These are phyloP conservation scores for Cardiocondyla obscurior DNA, from an alignment of 1,140 invertebrate genomes.

Conservation along the genomic window DNA sequence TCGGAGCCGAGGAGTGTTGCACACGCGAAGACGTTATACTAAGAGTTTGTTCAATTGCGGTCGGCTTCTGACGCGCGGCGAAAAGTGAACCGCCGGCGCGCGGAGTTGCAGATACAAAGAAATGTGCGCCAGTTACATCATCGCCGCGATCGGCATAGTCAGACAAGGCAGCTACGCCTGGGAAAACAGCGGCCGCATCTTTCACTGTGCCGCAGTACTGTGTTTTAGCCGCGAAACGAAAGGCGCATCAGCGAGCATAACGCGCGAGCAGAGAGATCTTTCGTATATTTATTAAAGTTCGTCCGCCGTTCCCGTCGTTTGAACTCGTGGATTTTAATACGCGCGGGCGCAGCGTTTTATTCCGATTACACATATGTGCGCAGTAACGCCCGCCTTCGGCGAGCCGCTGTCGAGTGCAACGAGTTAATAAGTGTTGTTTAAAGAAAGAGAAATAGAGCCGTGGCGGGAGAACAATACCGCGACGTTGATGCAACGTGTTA, in stretches of 20 bases:
- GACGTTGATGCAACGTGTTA: not conserved
- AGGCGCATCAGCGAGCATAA: not conserved
- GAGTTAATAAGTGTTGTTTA: not conserved
- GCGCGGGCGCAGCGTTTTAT: not conserved
- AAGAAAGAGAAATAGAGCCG: not conserved
- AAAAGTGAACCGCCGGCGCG: constrained; percentile 41
- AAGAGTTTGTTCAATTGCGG: not conserved
- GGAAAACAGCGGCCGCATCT: not conserved
- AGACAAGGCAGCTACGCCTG: not conserved
- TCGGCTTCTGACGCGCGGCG: constrained; percentile 6
- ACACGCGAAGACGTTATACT: not conserved
- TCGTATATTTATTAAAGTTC: not conserved
- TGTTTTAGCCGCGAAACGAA: not conserved
- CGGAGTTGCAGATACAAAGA: not conserved
- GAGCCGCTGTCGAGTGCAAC: too few relatives aligned
- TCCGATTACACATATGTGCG: not conserved
- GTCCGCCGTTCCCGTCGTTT: not conserved
- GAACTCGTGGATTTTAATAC: too few relatives aligned
- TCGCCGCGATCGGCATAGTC: constrained; percentile 25
- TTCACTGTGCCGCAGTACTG: not conserved
- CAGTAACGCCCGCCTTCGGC: not conserved
- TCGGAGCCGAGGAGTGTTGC: too few relatives aligned
- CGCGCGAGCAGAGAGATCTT: not conserved
- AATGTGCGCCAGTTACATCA: constrained; percentile 55
- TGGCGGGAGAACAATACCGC: not conserved